A percentile compares a stretch with the other conserved stretches of the same genome.
Evolutionary conservation across 2,113 vertebrate genomes (phyloP).

Genomic region (Myotis brandtii): DNA sequence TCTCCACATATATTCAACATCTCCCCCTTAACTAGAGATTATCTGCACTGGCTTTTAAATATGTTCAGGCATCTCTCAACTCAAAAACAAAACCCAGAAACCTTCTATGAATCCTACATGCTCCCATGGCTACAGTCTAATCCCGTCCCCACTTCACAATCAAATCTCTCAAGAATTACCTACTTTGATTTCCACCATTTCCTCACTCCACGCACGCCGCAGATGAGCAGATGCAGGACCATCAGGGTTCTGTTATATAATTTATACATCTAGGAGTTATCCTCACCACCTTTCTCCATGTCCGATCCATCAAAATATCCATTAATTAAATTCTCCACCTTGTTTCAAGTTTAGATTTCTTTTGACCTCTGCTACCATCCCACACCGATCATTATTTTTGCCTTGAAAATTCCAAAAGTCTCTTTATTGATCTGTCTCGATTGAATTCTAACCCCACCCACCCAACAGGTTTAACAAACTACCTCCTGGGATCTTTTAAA

Average conservation of each 20-base stretch:
- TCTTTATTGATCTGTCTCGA: neutral
- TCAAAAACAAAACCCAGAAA: neutral
- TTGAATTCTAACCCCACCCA: neutral
- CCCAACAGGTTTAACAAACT: neutral
- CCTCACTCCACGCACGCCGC: neutral
- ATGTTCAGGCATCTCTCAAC: neutral
- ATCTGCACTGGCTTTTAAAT: neutral
- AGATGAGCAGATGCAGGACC: neutral
- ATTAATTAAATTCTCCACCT: neutral
- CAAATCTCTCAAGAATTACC: neutral
- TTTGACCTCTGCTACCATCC: neutral
- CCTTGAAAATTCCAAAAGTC: neutral
- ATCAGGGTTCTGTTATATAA: neutral
- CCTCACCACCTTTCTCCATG: neutral
- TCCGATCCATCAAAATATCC: neutral
- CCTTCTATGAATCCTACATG: neutral
- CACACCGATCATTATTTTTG: neutral
- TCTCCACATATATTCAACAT: neutral
- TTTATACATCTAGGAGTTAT: neutral
- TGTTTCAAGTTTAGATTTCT: neutral
- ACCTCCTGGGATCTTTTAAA: neutral
- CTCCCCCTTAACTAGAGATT: neutral
- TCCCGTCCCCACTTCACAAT: neutral
- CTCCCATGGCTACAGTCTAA: neutral
- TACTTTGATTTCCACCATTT: neutral